phyloP scores from a whole-genome alignment of 2,888 invertebrate species.

The Brenthis ino region DNA sequence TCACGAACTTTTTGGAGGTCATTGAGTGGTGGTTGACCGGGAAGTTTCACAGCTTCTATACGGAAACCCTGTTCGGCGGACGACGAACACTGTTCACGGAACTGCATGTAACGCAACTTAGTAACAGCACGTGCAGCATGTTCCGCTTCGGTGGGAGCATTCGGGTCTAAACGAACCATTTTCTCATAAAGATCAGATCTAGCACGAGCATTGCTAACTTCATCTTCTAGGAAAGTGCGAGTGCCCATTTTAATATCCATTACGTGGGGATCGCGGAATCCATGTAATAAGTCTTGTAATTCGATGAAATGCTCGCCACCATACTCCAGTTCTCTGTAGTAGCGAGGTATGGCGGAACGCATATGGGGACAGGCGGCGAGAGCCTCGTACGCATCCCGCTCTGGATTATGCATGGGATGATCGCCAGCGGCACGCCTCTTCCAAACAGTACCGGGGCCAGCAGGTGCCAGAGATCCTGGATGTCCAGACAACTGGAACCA shows the following conservation, averaged over 20 bases:
- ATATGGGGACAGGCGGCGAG: constrained; percentile 88
- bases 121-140: constrained; percentile 92
- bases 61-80: constrained; percentile 96
- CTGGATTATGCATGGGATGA: constrained; percentile 87
- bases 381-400: constrained; percentile 90
- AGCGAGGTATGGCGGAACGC: constrained; percentile 89
- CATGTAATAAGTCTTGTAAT: constrained; percentile 95
- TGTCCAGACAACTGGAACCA: constrained; percentile 98
- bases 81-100: constrained; percentile 96
- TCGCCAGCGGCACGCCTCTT: constrained; percentile 90
- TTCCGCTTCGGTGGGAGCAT: constrained; percentile 93
- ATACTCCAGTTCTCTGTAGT: constrained; percentile 91
- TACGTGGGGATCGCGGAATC: constrained; percentile 94
- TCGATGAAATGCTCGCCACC: constrained; percentile 94
- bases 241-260: constrained; percentile 99
- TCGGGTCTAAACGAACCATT: constrained; percentile 95
- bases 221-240: constrained; percentile 96
- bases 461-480: constrained; percentile 95
- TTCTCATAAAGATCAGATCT: constrained; percentile 96
- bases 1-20: constrained; percentile 94
- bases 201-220: constrained; percentile 93
- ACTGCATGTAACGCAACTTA: constrained; percentile 98
- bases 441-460: constrained; percentile 96
- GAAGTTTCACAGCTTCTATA: constrained; percentile 96
- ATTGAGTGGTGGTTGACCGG: constrained; percentile 91